Conservation (phyloP, 2,797 vertebrate species). For the Hyperoplus immaculatus region DNA sequence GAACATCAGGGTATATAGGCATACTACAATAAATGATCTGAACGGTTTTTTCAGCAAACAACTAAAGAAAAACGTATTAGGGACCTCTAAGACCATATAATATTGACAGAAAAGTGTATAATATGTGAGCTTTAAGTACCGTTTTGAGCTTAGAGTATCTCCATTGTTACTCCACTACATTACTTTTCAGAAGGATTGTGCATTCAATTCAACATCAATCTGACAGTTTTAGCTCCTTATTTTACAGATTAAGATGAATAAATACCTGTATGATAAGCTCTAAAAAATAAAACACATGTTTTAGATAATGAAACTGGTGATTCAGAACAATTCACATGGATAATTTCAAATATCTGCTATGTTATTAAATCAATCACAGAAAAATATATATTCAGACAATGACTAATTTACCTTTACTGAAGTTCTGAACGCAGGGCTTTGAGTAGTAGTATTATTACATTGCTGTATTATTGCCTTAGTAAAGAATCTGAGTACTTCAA, state of each 20-base stretch:
- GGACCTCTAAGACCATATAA: too few relatives aligned
- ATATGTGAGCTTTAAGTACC: background rate
- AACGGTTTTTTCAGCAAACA: too few relatives aligned
- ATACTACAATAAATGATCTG: too few relatives aligned
- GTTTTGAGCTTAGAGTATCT: background rate
- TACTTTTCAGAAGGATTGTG: background rate
- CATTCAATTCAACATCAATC: background rate
- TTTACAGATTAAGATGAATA: background rate
- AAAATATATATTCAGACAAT: background rate
- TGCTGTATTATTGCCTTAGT: background rate
- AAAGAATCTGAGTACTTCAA: background rate
- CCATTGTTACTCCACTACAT: background rate
- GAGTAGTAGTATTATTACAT: background rate
- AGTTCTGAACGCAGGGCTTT: background rate
- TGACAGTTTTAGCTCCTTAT: background rate
- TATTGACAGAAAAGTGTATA: too few relatives aligned
- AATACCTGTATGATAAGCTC: background rate
- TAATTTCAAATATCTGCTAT: too few relatives aligned
- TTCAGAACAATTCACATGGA: background rate
- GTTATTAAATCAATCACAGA: background rate
- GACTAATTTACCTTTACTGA: background rate
- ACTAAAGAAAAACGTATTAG: too few relatives aligned
- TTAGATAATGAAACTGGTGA: too few relatives aligned
- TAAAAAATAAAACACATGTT: background rate
- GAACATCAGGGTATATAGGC: too few relatives aligned